Base-by-base conservation (phyloP, 1,140 invertebrate species). In the Chrysomallon squamiferum region DNA sequence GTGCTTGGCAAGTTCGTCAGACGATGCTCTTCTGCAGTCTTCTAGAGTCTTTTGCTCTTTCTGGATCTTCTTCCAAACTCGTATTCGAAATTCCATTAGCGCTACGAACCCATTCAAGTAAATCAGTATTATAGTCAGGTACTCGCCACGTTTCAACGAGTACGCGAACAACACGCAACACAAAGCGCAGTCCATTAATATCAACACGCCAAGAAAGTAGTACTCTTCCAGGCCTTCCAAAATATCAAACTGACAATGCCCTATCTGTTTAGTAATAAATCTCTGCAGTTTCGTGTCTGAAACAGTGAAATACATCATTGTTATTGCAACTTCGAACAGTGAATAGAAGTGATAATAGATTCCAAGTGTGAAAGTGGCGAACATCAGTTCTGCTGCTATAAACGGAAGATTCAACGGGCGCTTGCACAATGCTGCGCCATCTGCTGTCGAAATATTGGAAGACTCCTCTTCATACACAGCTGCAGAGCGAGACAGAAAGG, bases 31-130 rank as follows among this genome's bases (percentile, higher is more conserved):
- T 1, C 62, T 50, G n/a, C 43, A 33, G 30, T 54, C 33, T 9
- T 22, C 11, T 41, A 64, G 27, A n/a, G 35, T 29, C 27, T 29
- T 1, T 15, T 22, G 35, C 27, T 56, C 62, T n/a, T 32, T 30
- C 25, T 54, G 22, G 18, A 64, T n/a, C 49, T 35, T 33, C 18
- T 49, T 33, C 62, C 62, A 64, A 20, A 57, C 62, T 27, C 54
- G 50, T 5, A 57, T 38, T 13, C 49, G 33, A 3, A 64, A 56
- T 52, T 64, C 62, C 50, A 64, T 38, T 18, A 64, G 49, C 2
- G 62, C 50, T n/a, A 47, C 38, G 41, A 64, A 64, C 25, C 11
- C 52, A 27, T 64, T 64, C 35, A 25, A 64, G 52, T 64, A 64
- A 25, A 22, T 64, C 2, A 64, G 20, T 4, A 27, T 33, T 1